Base-by-base conservation (phyloP, 2,888 invertebrate genomes). In the Trileptium ribeirensis region DNA sequence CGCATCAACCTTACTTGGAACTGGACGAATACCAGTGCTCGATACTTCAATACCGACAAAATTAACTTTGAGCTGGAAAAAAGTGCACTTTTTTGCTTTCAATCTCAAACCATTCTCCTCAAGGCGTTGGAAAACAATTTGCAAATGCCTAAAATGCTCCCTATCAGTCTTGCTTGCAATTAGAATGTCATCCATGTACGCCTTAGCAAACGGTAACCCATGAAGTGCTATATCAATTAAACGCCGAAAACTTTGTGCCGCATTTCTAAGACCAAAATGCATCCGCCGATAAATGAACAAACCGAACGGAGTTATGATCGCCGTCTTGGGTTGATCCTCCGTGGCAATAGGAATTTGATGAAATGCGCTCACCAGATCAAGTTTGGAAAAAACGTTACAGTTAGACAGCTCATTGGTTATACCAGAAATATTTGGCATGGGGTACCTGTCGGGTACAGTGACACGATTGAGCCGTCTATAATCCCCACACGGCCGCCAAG, bases 231-330 rank as follows among this genome's bases (percentile, higher is more conserved):
- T 74, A 0, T 83, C 77, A 83, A 86, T 86, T n/a, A 82, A 80
- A 3, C 85, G 82, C 74, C 84, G 83, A 78, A 85, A 86, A 0
- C 84, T 84, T 0, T 82, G 82, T 1, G 83, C 82, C 0, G 85
- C 85, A 79, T 85, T 85, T 1, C 81, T 74, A 0, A 87, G 78
- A 0, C 85, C 85, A 81, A 87, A 86, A 1, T 84, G 85, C 84
- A 86, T 85, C 0, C 83, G 81, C 34, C 81, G 83, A 67, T 84
- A 87, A 79, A 86, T 82, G 70, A 83, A 87, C 0, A 84, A 80
- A 0, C 85, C 84, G 24, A 81, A n/a, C 1, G 82, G 83, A 0
- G 78, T 82, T 0, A 81, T 78, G 77, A 86, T 86, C 1, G 84
- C 84, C 0, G 85, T 85, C 33, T 86, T 85, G 15, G 80, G 39